These are phyloP conservation scores for Pogonocichla stellata DNA, from an alignment of 2,113 vertebrate species.

Conservation along the genomic window DNA sequence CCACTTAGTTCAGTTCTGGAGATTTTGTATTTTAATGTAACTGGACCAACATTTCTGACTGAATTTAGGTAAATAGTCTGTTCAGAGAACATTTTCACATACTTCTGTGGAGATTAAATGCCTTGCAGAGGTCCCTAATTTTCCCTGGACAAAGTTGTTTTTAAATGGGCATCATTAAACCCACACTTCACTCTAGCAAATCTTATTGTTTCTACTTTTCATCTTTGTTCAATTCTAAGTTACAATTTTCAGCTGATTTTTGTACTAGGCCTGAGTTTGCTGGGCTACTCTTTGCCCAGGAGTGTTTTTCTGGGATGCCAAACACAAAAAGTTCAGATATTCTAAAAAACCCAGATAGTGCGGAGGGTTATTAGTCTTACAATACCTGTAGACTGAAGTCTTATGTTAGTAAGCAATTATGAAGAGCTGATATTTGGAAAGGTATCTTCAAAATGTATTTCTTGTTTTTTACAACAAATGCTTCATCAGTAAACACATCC, in stretches of 20 bases:
- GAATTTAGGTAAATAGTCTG: background rate
- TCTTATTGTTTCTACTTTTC: background rate
- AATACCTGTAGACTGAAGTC: background rate
- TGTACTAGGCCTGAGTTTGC: background rate
- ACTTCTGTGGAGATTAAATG: background rate
- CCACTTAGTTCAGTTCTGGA: constrained; percentile 8
- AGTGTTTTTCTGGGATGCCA: background rate
- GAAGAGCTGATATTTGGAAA: background rate
- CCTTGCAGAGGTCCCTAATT: background rate
- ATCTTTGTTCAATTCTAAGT: background rate
- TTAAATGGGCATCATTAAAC: background rate
- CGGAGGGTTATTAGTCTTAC: background rate
- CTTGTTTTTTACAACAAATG: background rate
- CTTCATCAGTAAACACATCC: fast-evolving
- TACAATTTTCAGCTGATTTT: background rate
- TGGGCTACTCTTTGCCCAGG: background rate
- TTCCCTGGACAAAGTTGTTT: background rate
- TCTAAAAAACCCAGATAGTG: background rate
- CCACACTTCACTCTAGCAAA: background rate
- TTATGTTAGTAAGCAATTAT: background rate
- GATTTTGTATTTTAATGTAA: constrained; percentile 19
- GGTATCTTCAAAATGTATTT: background rate
- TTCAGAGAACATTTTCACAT: background rate
- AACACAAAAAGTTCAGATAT: background rate
- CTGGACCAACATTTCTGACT: background rate